Evolutionary conservation across 1,140 invertebrate genomes (phyloP).

Genomic region (Drosophila repleta): DNA sequence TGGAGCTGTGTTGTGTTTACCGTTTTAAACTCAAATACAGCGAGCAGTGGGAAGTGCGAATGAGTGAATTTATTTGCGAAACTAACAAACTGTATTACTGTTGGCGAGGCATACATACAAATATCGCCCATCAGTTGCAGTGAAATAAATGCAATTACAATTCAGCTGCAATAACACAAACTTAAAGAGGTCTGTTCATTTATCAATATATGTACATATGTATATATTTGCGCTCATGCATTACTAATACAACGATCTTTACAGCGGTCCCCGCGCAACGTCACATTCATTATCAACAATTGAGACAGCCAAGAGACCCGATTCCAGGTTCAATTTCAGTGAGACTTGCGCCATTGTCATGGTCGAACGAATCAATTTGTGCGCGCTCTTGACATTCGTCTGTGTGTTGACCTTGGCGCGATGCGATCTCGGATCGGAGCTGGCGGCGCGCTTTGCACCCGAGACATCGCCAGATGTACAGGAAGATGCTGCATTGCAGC

Average conservation of each 20-base stretch:
- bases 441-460: conserved; percentile 47
- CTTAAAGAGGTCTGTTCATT: too few species aligned
- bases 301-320: not conserved
- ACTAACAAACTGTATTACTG: too few species aligned
- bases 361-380: conserved; percentile 3
- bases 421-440: conserved; percentile 32
- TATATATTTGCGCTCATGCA: too few species aligned
- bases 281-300: conserved; percentile 28
- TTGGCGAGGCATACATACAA: not conserved
- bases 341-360: conserved; percentile 17
- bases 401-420: not conserved
- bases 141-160: too few species aligned
- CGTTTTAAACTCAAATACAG: conserved; percentile 38
- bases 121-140: too few species aligned
- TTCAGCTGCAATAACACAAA: too few species aligned
- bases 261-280: not conserved
- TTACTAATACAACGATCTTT: conserved; percentile 3
- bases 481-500: conserved; percentile 42
- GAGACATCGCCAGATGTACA: conserved; percentile 43
- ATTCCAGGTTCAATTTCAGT: conserved; percentile 18
- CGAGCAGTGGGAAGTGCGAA: not conserved
- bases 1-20: conserved; percentile 23
- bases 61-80: not conserved
- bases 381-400: conserved; percentile 5
- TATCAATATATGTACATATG: too few species aligned